phyloP scores from a whole-genome alignment of 2,888 invertebrate species.

The Punctoribates punctum region DNA sequence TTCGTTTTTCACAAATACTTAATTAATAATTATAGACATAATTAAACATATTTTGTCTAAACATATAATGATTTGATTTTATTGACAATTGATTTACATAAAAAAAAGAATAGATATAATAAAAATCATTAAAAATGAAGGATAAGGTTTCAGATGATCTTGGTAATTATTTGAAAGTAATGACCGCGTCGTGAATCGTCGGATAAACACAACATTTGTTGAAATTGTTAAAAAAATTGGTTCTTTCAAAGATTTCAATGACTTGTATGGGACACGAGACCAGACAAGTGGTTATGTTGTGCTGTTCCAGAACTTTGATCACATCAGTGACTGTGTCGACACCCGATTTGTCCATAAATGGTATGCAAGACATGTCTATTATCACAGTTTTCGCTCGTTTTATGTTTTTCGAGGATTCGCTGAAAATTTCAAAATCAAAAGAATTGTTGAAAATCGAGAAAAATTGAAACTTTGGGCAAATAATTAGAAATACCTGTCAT shows the following conservation, averaged over 20 bases:
- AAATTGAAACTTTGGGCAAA: no score
- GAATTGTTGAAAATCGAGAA: neutral
- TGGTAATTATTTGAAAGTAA: neutral
- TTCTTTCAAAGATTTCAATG: slow-evolving; percentile 1
- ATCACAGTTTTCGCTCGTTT: slow-evolving; percentile 45
- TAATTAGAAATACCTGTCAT: neutral
- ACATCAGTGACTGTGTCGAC: slow-evolving; percentile 51
- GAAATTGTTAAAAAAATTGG: neutral
- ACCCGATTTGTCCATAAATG: slow-evolving; percentile 56
- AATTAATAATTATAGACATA: no score
- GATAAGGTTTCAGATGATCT: no score
- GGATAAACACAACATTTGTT: slow-evolving; percentile 43
- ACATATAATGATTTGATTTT: no score
- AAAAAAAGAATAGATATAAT: no score
- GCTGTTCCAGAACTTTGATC: slow-evolving; percentile 27
- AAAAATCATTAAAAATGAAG: no score
- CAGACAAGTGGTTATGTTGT: slow-evolving; percentile 25
- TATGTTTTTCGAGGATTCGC: neutral
- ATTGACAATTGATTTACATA: no score
- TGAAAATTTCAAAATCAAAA: neutral
- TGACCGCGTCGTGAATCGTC: slow-evolving; percentile 46
- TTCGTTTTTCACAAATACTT: no score
- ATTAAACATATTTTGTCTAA: no score
- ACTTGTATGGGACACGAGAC: slow-evolving; percentile 41
- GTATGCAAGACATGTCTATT: slow-evolving; percentile 50